Evolutionary conservation across 1,140 invertebrate genomes (phyloP), one percentile per base, ranked within the genome.

Genomic region (Tetraneura akinire): DNA sequence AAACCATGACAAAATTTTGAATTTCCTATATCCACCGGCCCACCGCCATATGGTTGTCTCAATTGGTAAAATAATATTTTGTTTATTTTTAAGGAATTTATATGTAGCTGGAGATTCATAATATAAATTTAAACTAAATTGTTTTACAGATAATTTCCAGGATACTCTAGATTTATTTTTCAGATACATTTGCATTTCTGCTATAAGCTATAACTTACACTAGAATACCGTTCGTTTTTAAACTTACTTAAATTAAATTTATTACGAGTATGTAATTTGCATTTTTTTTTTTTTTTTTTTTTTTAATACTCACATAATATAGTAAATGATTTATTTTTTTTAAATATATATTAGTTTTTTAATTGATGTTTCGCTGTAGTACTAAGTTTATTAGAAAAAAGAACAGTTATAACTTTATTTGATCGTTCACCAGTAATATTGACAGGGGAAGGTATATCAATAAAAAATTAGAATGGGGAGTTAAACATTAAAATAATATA

Each of bases 81-180:
- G n/a, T 9, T 42, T 37, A 11, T 70, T 21, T 49, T n/a, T 70
- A 13, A 70, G 21, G 49, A 71, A 71, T 49, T 49, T 71, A 26
- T 71, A 71, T 23, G 68, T 71, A 11, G 68, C 14, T 16, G 68
- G 45, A 26, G 45, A 71, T 71, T 71, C 49, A 71, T 71, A 71
- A 16, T 23, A 71, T 29, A 71, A 51, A 71, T 71, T 51, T 16
- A 71, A 8, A 29, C 13, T 3, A 29, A 60, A 32, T 16, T 32
- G 49, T 26, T 71, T 71, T 71, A 49, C 21, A 49, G 68, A n/a
- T 71, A 13, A n/a, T 47, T 11, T 23, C 37, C 45, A 71, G 6
- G 45, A 2, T 49, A 5, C 5, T 26, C 45, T 49, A 16, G 57
- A 29, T 29, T 49, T 71, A 71, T 49, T 23, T 14, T 71, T 71